phyloP scores from a whole-genome alignment of 2,888 invertebrate species.

The Lordiphosa andalusiaca region DNA sequence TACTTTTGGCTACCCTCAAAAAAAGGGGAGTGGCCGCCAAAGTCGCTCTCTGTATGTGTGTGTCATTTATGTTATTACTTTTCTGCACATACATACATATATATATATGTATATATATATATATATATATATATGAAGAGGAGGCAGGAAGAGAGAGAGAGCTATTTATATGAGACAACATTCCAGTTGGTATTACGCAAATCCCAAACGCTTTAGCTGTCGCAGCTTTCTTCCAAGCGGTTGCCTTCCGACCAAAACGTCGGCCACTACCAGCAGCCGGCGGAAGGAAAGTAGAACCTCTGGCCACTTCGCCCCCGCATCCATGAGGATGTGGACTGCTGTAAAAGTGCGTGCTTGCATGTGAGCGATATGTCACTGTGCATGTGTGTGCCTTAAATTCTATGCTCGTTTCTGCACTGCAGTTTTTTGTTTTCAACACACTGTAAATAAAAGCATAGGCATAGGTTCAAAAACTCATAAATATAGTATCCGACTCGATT shows the following conservation, averaged over 20 bases:
- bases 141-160: slow-evolving; percentile 28
- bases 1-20: slow-evolving; percentile 37
- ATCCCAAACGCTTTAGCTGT: slow-evolving; percentile 74
- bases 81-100: slow-evolving; percentile 35
- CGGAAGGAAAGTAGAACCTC: background rate
- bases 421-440: slow-evolving; percentile 32
- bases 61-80: slow-evolving; percentile 62
- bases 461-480: too few relatives aligned
- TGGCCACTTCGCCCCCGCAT: too few relatives aligned
- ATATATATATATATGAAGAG: slow-evolving; percentile 19
- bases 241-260: slow-evolving; percentile 47
- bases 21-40: slow-evolving; percentile 9
- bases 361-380: slow-evolving; percentile 48
- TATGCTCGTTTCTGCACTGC: slow-evolving; percentile 28
- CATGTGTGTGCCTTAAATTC: slow-evolving; percentile 34
- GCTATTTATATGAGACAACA: slow-evolving; percentile 74
- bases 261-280: slow-evolving; percentile 19
- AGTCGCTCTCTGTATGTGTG: slow-evolving; percentile 22
- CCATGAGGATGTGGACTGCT: slow-evolving; percentile 35
- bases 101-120: slow-evolving; percentile 15
- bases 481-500: too few relatives aligned
- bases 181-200: slow-evolving; percentile 75
- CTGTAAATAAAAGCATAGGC: slow-evolving; percentile 1
- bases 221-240: slow-evolving; percentile 74
- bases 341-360: slow-evolving; percentile 72